Evolutionary conservation across 2,113 vertebrate genomes (phyloP).

Genomic region (Carettochelys insculpta): DNA sequence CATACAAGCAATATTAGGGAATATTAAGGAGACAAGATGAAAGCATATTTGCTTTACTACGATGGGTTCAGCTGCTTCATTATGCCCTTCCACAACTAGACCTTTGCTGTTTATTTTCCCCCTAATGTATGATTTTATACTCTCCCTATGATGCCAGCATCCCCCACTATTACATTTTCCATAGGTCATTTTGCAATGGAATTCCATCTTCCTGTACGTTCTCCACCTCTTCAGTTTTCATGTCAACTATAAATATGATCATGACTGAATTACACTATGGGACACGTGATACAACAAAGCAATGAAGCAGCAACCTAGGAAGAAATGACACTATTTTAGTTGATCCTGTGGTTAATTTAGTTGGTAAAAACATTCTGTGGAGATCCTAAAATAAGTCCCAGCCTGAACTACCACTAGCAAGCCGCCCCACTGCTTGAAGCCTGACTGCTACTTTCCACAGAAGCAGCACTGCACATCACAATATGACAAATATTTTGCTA

Average conservation of each 20-base stretch:
- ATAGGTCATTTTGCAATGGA: conserved; percentile 25
- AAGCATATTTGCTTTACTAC: not conserved
- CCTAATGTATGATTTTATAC: not conserved
- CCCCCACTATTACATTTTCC: conserved; percentile 51
- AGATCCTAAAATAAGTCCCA: not conserved
- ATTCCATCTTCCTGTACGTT: conserved; percentile 14
- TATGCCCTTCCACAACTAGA: not conserved
- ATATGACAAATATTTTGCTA: not conserved
- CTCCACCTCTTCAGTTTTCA: not conserved
- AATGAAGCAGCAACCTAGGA: conserved; percentile 52
- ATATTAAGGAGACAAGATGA: not conserved
- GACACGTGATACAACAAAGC: conserved; percentile 22
- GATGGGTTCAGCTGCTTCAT: not conserved
- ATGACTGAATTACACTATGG: conserved; percentile 17
- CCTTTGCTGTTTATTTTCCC: not conserved
- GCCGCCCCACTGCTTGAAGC: not conserved
- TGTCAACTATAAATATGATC: conserved; percentile 14
- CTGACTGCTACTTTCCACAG: not conserved
- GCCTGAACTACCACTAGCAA: not conserved
- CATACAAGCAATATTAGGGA: not conserved
- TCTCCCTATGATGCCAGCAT: not conserved
- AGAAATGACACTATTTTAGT: conserved; percentile 27
- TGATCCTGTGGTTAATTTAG: not conserved
- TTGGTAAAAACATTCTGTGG: not conserved
- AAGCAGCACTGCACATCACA: not conserved